Percentiles rank a stretch among this genome's conserved stretches.
Conservation (phyloP, 2,888 invertebrate species). For the Trichopria drosophilae region DNA sequence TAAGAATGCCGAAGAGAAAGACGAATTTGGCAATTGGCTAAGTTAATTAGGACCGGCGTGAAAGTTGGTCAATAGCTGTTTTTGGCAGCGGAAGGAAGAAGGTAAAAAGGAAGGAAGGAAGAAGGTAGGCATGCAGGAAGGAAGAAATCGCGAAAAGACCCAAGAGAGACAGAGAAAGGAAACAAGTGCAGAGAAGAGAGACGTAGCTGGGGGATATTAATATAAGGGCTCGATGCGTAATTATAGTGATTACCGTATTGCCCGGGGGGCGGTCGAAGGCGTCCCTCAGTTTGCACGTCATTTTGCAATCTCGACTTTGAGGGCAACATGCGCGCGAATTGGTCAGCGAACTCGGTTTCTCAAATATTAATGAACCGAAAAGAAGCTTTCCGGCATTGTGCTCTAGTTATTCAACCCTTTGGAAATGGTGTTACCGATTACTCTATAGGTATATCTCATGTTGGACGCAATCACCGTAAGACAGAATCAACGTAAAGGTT, state of each 20-base stretch:
- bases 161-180: slow-evolving; percentile 29
- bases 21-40: too few species aligned
- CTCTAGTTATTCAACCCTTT: too few species aligned
- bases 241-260: slow-evolving; percentile 59
- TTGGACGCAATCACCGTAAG: too few species aligned
- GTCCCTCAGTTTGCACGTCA: slow-evolving; percentile 59
- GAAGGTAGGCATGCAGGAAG: slow-evolving; percentile 14
- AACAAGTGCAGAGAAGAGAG: slow-evolving; percentile 37
- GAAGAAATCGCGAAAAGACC: slow-evolving; percentile 7
- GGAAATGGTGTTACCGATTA: too few species aligned
- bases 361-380: not conserved
- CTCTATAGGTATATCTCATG: too few species aligned
- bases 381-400: not conserved
- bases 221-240: slow-evolving; percentile 59
- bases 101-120: slow-evolving; percentile 27
- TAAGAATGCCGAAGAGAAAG: too few species aligned
- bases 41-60: too few species aligned
- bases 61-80: too few species aligned
- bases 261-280: slow-evolving; percentile 58
- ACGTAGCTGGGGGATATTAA: slow-evolving; percentile 57
- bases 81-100: too few species aligned
- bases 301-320: slow-evolving; percentile 56
- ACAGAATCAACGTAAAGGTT: too few species aligned
- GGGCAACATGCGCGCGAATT: slow-evolving; percentile 52
- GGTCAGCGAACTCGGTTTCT: slow-evolving; percentile 41